Base-by-base conservation (phyloP, 2,888 invertebrate genomes). In the Heteropelma amictum region DNA sequence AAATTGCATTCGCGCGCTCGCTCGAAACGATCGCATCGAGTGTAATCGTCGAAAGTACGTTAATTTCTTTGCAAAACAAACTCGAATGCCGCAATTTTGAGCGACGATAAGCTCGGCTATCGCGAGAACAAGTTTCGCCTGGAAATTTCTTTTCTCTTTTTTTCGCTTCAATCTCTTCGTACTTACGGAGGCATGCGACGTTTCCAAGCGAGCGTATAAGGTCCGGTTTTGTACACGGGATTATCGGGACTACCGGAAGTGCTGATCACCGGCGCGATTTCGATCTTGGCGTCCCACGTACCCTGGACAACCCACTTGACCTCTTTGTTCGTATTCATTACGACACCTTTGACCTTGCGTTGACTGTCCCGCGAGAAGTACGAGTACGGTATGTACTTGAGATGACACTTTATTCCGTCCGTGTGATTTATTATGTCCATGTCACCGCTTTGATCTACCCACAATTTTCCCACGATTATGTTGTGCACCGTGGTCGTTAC, bases 361-460 rank as follows among this genome's bases (percentile, higher is more conserved):
- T 99, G 99, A 80, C 95, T 94, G 88, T 99, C 99, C 85, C 98
- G 93, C 79, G 98, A 96, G 91, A 99, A 99, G 91, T 99, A 99
- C 77, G 98, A 98, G 90, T 99, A 99, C 19, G 99, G 98, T 87
- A 97, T 94, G 91, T 97, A 99, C 90, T 98, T 99, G 82, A 99
- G 93, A 88, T 97, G 96, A 90, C 99, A 99, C 89, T 96, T 97
- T 87, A 97, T 96, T 60, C 97, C 97, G 61, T 94, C 93, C 47
- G 93, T 94, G 78, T 96, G 95, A 88, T 98, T 98, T 72, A 93
- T 92, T 79, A 99, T 99, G 89, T 98, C 98, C 97, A 98, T 99
- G 88, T 99, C 99, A 49, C 99, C 99, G 89, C 98, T 98, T 90
- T 99, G 98, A 91, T 99, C 99, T 72, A 99, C 98, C 99, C 99